Evolutionary conservation across 2,888 invertebrate genomes (phyloP).

Genomic region (Papilio elwesi): DNA sequence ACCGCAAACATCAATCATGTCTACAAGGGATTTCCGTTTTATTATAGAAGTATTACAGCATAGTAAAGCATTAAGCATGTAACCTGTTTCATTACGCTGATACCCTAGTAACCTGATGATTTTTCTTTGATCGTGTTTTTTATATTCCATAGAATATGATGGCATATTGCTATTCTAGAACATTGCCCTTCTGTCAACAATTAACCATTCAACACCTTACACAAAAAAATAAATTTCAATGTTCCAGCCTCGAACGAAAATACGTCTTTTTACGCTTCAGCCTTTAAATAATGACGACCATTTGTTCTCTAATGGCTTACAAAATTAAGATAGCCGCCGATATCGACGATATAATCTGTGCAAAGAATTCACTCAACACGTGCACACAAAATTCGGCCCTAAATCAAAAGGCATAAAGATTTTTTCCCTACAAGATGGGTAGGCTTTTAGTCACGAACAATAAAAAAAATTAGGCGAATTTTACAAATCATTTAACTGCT

Average conservation of each 20-base stretch:
- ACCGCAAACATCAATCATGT: slow-evolving; percentile 10
- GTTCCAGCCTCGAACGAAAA: neutral
- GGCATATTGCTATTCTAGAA: too few species aligned
- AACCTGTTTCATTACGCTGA: too few species aligned
- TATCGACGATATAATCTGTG: slow-evolving; percentile 28
- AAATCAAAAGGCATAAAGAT: neutral
- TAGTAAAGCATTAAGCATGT: neutral
- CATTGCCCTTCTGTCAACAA: too few species aligned
- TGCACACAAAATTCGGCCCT: slow-evolving; percentile 4
- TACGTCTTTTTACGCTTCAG: slow-evolving; percentile 16
- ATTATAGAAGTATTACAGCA: neutral
- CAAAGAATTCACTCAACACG: slow-evolving; percentile 16
- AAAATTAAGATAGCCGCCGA: slow-evolving; percentile 37
- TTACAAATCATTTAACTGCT: slow-evolving; percentile 29
- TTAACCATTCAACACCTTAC: too few species aligned
- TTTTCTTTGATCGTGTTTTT: too few species aligned
- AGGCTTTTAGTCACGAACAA: slow-evolving; percentile 16
- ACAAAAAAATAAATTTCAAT: too few species aligned
- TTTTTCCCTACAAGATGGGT: neutral
- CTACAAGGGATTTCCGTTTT: neutral
- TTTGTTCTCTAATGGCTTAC: slow-evolving; percentile 37
- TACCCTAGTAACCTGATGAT: too few species aligned
- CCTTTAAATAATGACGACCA: slow-evolving; percentile 29
- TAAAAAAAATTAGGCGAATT: slow-evolving; percentile 28
- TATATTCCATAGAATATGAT: too few species aligned